A percentile compares a stretch with the other conserved stretches of the same genome.
These are phyloP conservation scores for Coluber constrictor DNA, from an alignment of 2,797 vertebrate genomes.

Conservation along the genomic window DNA sequence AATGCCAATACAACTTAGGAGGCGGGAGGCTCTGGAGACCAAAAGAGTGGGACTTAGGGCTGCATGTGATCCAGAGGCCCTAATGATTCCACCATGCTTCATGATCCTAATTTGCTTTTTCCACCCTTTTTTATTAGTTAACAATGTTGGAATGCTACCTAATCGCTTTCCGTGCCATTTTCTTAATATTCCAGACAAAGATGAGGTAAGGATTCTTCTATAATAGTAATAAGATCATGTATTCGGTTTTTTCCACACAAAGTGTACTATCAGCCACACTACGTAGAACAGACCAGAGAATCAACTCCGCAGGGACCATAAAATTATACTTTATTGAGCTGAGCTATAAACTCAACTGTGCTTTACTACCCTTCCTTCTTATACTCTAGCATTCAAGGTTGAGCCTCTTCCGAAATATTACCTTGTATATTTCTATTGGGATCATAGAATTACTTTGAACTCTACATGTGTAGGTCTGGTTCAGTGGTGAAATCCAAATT, in stretches of 20 bases:
- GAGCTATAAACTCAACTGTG: background rate
- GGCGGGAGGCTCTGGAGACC: background rate
- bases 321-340: background rate
- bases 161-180: conserved; percentile 70
- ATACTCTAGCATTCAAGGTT: background rate
- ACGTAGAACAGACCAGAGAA: background rate
- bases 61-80: background rate
- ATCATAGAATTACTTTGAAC: background rate
- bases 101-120: conserved; percentile 1
- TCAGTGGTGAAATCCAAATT: too few relatives aligned
- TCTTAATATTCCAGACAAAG: conserved; percentile 69
- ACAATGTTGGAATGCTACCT: conserved; percentile 84
- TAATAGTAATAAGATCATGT: background rate
- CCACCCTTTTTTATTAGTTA: conserved; percentile 72
- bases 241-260: conserved; percentile 8
- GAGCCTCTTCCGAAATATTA: background rate
- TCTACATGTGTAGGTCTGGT: background rate
- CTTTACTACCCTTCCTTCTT: background rate
- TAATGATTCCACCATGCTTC: background rate
- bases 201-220: conserved; percentile 71
- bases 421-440: background rate
- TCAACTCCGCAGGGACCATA: background rate
- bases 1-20: background rate
- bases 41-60: background rate
- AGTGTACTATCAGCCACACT: background rate